Evolutionary conservation across 2,888 invertebrate species (phyloP), one percentile per base, ranked within the genome.

Genomic region (Resseliella maxima): DNA sequence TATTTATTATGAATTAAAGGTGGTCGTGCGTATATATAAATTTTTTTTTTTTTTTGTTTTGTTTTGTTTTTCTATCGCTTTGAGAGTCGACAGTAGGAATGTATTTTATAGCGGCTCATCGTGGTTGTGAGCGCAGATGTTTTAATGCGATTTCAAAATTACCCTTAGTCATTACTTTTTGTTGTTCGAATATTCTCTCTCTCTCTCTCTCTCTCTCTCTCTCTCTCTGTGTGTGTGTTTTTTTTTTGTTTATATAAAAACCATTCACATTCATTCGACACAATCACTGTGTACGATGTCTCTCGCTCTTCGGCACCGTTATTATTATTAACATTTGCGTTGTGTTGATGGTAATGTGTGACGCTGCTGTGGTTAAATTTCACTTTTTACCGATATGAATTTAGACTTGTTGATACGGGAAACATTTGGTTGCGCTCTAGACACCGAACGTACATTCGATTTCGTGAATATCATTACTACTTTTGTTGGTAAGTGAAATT

Each of bases 91-190:
- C 31, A 31, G 59, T 59, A 59, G 59, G 24, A 59, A 59, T 59
- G 59, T 24, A 59, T 59, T 27, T 59, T 24, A n/a, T 27, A 3
- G 24, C 27, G 64, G 24, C 8, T 35, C 5, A 35, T 31, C 35
- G 72, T 54, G 31, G 85, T 85, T 46, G 85, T 41, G 85, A 31
- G 46, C 86, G 85, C 86, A 86, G 85, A 86, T 86, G 86, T 86
- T 86, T 86, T 86, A 86, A 86, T 86, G 86, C 86, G 86, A 86
- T 86, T 86, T 86, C 85, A 86, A 86, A 86, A 86, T 86, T 86
- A 86, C 86, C 86, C 86, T 86, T 85, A 86, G 85, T 86, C 86
- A 86, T 86, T 86, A 86, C 86, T 86, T 86, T 86, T 86, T 86
- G 86, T 86, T 86, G 86, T 86, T 85, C 83, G 83, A 83, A 83